Evolutionary conservation across 1,140 invertebrate genomes (phyloP), one percentile per base, ranked within the genome.

Genomic region (Aethina tumida): DNA sequence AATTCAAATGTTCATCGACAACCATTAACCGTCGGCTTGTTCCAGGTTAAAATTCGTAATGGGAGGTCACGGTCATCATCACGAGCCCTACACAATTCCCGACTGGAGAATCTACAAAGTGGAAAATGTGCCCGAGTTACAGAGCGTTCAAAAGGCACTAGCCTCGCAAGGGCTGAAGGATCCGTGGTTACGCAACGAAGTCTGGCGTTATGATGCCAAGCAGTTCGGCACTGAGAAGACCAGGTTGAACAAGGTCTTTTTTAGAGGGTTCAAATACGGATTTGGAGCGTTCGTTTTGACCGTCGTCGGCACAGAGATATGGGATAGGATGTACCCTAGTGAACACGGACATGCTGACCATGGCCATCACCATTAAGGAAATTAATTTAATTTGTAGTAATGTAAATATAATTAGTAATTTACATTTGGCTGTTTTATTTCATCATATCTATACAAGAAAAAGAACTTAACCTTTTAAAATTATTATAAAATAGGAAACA

Each of bases 161-260:
- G 79, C 74, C 1, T 55, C 67, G 18, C 70, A 74, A 53, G 84
- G 85, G 12, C 59, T 90, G 0, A 79, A 75, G 46, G 84, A 90
- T 64, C 87, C 87, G 2, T 91, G 87, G 87, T 63, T 87, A 9
- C 76, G 81, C 51, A 90, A 90, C 66, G 74, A 88, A 64, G 82
- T 80, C 0, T 90, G 84, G 84, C 64, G 80, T 12, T 86, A 69
- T 47, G 47, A 76, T 50, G 59, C 59, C 25, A 65, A 69, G 21
- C 52, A 68, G 31, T 74, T 64, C 28, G 69, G 67, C 1, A 70
- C 64, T 0, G 45, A 52, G 20, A 34, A 24, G 0, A 15, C 50
- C 2, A 59, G 68, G 18, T n/a, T 37, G n/a, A 47, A 55, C 4
- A 49, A 39, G 3, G 48, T 65, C 1, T 53, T 77, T 13, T 69